Conservation (phyloP, 2,797 vertebrate genomes). For the Pangasius djambal region DNA sequence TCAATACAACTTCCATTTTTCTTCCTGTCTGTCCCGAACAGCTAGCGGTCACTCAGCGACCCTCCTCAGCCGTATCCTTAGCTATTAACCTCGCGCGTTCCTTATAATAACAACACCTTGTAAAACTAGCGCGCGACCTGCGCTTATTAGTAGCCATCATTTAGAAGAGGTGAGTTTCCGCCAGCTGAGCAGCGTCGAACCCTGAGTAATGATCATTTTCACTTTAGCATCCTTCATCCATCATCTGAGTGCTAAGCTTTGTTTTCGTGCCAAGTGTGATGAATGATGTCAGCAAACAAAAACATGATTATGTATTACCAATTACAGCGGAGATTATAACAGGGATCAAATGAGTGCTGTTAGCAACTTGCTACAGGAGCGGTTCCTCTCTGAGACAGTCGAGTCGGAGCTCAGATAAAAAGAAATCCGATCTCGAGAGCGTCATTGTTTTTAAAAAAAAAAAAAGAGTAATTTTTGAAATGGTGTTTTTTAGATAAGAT, state of each 20-base stretch:
- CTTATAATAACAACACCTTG: conserved; percentile 19
- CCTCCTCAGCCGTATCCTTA: neutral
- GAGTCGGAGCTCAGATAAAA: neutral
- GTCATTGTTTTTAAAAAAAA: neutral
- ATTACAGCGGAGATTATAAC: neutral
- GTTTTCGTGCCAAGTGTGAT: neutral
- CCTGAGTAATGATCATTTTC: conserved; percentile 46
- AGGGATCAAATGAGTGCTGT: neutral
- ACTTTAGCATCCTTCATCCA: conserved; percentile 34
- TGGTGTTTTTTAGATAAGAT: neutral
- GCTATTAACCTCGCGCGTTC: neutral
- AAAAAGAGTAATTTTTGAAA: neutral
- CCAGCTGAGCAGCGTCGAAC: conserved; percentile 11
- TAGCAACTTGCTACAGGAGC: neutral
- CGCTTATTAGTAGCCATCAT: conserved; percentile 19
- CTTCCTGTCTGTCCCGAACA: neutral
- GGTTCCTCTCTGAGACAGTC: neutral
- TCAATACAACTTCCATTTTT: neutral
- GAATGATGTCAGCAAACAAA: neutral
- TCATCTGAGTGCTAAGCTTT: conserved; percentile 1
- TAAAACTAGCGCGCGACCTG: neutral
- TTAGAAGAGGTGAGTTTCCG: conserved; percentile 2
- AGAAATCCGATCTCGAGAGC: neutral
- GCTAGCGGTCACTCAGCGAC: neutral
- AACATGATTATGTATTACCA: neutral